Conservation (phyloP, 2,888 invertebrate genomes). For the Eupeodes latifasciatus region DNA sequence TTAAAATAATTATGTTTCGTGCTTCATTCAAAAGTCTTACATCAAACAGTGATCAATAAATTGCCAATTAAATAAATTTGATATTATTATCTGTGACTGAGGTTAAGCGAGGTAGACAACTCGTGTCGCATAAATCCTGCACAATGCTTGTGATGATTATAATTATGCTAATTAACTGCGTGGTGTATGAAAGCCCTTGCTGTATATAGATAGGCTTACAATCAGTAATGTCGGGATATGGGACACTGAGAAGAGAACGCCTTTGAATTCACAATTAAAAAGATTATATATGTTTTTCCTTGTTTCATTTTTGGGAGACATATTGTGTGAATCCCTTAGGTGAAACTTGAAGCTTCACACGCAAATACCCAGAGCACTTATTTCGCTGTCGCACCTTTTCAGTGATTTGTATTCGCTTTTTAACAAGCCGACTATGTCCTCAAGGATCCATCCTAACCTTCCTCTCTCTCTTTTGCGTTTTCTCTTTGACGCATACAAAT, state of each 20-base stretch:
- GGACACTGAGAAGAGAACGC: neutral
- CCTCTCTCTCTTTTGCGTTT: neutral
- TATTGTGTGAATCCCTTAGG: neutral
- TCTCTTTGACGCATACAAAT: slow-evolving; percentile 25
- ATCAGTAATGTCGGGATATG: neutral
- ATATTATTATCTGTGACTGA: slow-evolving; percentile 19
- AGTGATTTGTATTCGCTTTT: slow-evolving; percentile 44
- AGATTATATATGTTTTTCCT: neutral
- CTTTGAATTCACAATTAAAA: neutral
- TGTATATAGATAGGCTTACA: neutral
- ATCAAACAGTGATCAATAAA: slow-evolving; percentile 40
- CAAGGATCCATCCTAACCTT: slow-evolving; percentile 45
- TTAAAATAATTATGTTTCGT: slow-evolving; percentile 52
- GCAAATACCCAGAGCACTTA: slow-evolving; percentile 45
- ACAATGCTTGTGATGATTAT: slow-evolving; percentile 14
- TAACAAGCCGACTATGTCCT: slow-evolving; percentile 46
- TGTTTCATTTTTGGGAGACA: slow-evolving; percentile 6
- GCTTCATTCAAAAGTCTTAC: slow-evolving; percentile 36
- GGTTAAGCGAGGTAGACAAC: neutral
- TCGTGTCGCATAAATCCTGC: neutral
- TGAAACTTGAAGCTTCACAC: slow-evolving; percentile 11
- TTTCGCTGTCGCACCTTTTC: slow-evolving; percentile 50
- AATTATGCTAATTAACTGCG: slow-evolving; percentile 56
- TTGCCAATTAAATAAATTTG: slow-evolving; percentile 52
- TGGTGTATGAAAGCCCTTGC: neutral